Evolutionary conservation across 2,888 invertebrate species (phyloP).

Genomic region (Phyto melanocephala): DNA sequence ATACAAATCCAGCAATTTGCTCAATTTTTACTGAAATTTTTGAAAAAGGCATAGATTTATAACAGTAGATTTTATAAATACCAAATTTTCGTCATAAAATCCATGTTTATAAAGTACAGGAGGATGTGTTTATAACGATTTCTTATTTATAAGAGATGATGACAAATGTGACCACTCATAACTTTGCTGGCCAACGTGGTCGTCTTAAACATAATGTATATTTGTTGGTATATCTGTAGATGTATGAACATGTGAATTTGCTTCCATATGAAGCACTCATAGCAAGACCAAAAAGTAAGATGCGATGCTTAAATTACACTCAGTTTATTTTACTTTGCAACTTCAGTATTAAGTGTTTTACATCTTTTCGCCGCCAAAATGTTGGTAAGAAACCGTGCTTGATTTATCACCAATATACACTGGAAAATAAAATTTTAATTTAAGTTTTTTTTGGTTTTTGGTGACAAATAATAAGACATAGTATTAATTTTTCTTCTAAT

Average conservation of each 20-base stretch:
- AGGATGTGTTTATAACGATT: neutral
- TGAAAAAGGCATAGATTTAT: constrained; percentile 51
- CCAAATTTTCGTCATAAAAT: constrained; percentile 47
- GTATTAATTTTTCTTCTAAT: constrained; percentile 24
- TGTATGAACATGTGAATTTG: constrained; percentile 51
- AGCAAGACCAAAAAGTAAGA: too few species aligned
- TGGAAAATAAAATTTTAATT: constrained; percentile 67
- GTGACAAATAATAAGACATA: constrained; percentile 59
- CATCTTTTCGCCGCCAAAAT: constrained; percentile 28
- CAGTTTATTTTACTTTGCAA: constrained; percentile 10
- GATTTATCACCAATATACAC: constrained; percentile 51
- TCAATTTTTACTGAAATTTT: constrained; percentile 45
- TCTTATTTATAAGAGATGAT: constrained; percentile 3
- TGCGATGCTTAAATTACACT: constrained; percentile 39
- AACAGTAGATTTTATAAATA: constrained; percentile 60
- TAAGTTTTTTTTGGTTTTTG: constrained; percentile 24
- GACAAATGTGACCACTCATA: constrained; percentile 7
- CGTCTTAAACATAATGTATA: neutral
- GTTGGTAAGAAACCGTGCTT: constrained; percentile 9
- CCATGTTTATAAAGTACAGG: neutral
- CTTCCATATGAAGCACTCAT: constrained; percentile 2
- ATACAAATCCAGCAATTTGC: constrained; percentile 6
- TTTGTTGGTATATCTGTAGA: neutral
- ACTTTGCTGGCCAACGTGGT: constrained; percentile 27
- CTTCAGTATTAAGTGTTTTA: neutral